Conservation (phyloP, 2,888 invertebrate genomes). For the Oligia strigilis region DNA sequence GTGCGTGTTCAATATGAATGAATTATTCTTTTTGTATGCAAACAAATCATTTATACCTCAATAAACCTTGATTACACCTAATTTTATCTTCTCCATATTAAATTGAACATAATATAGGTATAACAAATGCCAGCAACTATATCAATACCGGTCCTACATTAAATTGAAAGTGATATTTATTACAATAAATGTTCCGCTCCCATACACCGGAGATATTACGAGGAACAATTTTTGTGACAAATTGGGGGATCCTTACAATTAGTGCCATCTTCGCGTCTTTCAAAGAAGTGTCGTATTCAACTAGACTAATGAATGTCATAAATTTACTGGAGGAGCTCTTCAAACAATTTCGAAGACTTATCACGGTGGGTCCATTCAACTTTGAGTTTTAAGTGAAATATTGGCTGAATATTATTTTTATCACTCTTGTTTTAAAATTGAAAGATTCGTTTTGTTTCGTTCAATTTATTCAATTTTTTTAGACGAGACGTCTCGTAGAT, state of each 20-base stretch:
- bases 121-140: constrained; percentile 26
- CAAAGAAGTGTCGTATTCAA: constrained; percentile 86
- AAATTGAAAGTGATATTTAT: constrained; percentile 58
- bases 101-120: constrained; percentile 24
- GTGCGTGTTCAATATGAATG: not conserved
- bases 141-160: constrained; percentile 40
- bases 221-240: constrained; percentile 81
- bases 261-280: constrained; percentile 83
- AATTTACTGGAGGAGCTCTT: constrained; percentile 81
- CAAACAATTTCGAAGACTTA: constrained; percentile 81
- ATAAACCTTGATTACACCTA: not conserved
- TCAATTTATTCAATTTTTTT: constrained; percentile 46
- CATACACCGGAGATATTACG: constrained; percentile 69
- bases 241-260: constrained; percentile 85
- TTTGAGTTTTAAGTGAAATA: constrained; percentile 59
- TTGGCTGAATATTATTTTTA: constrained; percentile 35
- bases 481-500: constrained; percentile 34
- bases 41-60: not conserved
- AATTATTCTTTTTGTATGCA: constrained; percentile 13
- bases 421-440: constrained; percentile 27
- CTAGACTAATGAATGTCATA: constrained; percentile 86
- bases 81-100: constrained; percentile 11
- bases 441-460: constrained; percentile 14
- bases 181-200: constrained; percentile 48
- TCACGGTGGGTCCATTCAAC: constrained; percentile 71